phyloP scores from a whole-genome alignment of 2,888 invertebrate species.

The Lasioglossum leucozonium region DNA sequence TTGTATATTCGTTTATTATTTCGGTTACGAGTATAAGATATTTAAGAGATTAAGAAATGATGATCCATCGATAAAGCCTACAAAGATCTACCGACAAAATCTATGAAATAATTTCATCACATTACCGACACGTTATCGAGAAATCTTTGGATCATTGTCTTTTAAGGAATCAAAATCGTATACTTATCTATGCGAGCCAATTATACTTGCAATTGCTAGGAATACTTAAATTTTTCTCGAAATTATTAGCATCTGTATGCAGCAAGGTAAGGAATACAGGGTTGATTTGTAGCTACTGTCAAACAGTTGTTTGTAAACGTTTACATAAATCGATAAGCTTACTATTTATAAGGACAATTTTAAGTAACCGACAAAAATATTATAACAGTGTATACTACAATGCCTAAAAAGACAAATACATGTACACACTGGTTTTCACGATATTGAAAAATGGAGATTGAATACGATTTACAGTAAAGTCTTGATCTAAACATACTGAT shows the following conservation, averaged over 20 bases:
- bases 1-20: neutral
- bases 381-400: neutral
- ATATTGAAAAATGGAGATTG: neutral
- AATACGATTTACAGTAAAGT: neutral
- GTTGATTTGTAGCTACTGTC: constrained; percentile 40
- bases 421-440: neutral
- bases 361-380: constrained; percentile 1
- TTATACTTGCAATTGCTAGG: neutral
- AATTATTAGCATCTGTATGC: constrained; percentile 1
- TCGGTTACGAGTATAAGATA: neutral
- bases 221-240: neutral
- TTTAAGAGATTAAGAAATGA: neutral
- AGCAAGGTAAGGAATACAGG: constrained; percentile 38
- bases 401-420: neutral
- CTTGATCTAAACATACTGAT: too few species aligned
- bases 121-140: neutral
- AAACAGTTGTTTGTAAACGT: constrained; percentile 17
- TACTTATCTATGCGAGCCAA: neutral
- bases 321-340: constrained; percentile 6
- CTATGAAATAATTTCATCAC: neutral
- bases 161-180: constrained; percentile 3
- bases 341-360: constrained; percentile 7
- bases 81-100: constrained; percentile 6
- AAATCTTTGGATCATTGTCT: neutral
- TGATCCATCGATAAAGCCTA: neutral